phyloP scores from a whole-genome alignment of 2,888 invertebrate genomes.

The Drosophila anomalipes region DNA sequence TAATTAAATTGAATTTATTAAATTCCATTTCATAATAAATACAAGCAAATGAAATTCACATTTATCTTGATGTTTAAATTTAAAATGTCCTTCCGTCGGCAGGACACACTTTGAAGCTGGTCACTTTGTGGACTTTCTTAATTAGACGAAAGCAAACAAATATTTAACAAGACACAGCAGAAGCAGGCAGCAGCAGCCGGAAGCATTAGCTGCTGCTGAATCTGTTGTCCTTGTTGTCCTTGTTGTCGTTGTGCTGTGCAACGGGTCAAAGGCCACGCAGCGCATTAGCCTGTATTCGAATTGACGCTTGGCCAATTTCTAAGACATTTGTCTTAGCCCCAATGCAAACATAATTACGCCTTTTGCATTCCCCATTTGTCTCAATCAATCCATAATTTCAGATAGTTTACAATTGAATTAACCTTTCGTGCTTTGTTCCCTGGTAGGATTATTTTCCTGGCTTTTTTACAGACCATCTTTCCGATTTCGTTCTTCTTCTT shows the following conservation, averaged over 20 bases:
- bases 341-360: background rate
- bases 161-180: background rate
- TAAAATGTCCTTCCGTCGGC: background rate
- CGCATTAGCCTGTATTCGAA: background rate
- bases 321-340: background rate
- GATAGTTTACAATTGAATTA: background rate
- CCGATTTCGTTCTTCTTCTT: background rate
- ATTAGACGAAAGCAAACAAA: conserved; percentile 39
- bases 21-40: conserved; percentile 22
- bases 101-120: conserved; percentile 1
- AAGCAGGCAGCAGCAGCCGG: background rate
- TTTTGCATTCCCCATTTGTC: background rate
- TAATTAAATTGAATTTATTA: conserved; percentile 23
- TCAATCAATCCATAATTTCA: background rate
- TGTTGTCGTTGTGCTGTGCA: background rate
- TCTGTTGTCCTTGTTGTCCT: background rate
- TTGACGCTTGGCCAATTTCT: conserved; percentile 19
- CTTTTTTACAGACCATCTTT: background rate
- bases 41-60: conserved; percentile 6
- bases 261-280: conserved; percentile 26
- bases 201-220: background rate
- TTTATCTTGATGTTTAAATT: conserved; percentile 7
- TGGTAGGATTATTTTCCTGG: background rate
- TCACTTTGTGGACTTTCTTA: conserved; percentile 30
- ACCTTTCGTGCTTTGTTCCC: background rate